phyloP scores from a whole-genome alignment of 1,140 invertebrate species.

The Pectinophora gossypiella region DNA sequence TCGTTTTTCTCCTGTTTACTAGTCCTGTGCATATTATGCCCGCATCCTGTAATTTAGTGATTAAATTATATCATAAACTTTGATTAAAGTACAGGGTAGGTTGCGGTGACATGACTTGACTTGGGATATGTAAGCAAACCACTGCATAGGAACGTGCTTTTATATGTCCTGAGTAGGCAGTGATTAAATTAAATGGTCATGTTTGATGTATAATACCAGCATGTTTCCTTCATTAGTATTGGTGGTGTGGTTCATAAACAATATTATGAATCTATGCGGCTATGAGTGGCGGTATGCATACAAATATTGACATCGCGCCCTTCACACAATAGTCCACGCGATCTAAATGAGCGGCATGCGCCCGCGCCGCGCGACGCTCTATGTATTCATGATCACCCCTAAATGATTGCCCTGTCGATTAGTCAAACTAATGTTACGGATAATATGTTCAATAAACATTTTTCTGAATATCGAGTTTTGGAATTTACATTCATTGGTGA shows the following conservation, averaged over 20 bases:
- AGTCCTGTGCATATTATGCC: constrained; percentile 10
- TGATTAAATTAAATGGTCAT: too few species aligned
- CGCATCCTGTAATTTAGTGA: not conserved
- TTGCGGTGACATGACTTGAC: not conserved
- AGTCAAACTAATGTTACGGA: too few species aligned
- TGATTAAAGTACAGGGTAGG: not conserved
- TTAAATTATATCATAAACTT: constrained; percentile 1
- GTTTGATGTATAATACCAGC: too few species aligned
- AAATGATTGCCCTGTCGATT: not conserved
- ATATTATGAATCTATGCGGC: not conserved
- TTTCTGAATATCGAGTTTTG: too few species aligned
- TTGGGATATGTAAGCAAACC: not conserved
- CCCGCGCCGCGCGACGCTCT: not conserved
- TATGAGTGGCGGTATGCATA: constrained; percentile 18
- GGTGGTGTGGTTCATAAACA: too few species aligned
- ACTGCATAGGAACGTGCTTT: too few species aligned
- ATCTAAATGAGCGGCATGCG: constrained; percentile 26
- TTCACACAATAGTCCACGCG: constrained; percentile 18
- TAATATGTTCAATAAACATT: too few species aligned
- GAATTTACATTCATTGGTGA: too few species aligned
- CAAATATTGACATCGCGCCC: constrained; percentile 18
- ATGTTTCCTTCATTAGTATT: too few species aligned
- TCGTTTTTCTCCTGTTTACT: constrained; percentile 17
- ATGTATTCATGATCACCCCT: not conserved
- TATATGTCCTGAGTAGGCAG: too few species aligned